phyloP scores from a whole-genome alignment of 2,797 vertebrate genomes.

The Hephaestus fuliginosus region DNA sequence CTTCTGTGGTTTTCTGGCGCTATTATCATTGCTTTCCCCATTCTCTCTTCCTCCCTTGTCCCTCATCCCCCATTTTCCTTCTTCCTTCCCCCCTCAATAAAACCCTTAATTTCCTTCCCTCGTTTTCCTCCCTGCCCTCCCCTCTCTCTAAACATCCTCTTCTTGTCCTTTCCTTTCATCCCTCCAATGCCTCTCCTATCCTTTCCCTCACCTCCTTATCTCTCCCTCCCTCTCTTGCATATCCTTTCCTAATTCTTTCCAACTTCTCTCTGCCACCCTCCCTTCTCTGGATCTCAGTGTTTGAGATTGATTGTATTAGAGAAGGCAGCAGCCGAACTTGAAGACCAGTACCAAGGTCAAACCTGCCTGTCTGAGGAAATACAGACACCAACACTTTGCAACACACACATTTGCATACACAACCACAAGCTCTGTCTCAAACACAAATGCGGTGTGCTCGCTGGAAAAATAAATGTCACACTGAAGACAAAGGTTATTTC shows the following conservation, averaged over 20 bases:
- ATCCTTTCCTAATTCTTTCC: constrained; percentile 25
- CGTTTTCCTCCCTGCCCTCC: neutral
- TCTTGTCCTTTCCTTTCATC: constrained; percentile 3
- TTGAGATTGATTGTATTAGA: constrained; percentile 50
- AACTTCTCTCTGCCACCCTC: constrained; percentile 20
- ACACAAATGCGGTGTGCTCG: neutral
- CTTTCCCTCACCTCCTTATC: constrained; percentile 4
- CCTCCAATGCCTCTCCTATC: constrained; percentile 4
- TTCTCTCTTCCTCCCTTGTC: constrained; percentile 22
- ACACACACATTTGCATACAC: constrained; percentile 13
- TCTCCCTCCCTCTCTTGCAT: neutral
- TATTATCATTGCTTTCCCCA: constrained; percentile 23
- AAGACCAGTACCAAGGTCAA: constrained; percentile 69
- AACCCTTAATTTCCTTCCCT: constrained; percentile 21
- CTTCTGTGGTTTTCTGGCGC: constrained; percentile 27
- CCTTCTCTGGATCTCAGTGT: constrained; percentile 22
- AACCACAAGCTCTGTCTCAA: constrained; percentile 5
- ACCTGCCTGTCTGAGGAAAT: constrained; percentile 35
- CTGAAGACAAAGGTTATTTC: constrained; percentile 20
- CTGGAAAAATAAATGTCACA: too few species aligned
- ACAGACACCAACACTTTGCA: constrained; percentile 32
- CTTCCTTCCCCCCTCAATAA: constrained; percentile 9
- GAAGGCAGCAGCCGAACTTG: constrained; percentile 57
- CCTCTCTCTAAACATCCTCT: neutral
- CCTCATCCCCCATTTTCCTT: constrained; percentile 4